Evolutionary conservation across 1,140 invertebrate species (phyloP).

Genomic region (Whitmania pigra): DNA sequence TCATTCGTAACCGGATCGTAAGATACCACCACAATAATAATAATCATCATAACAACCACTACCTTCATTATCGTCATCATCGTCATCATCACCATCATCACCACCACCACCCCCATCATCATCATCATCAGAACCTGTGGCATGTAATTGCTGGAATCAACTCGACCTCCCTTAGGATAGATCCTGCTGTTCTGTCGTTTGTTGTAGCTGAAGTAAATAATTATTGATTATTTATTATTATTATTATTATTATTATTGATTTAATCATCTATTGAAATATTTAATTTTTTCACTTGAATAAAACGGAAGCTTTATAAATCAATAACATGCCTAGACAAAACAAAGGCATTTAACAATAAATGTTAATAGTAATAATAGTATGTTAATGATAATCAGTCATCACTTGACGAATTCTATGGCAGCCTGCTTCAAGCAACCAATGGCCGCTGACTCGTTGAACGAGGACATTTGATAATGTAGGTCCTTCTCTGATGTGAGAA

Average conservation of each 20-base stretch:
- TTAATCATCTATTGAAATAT: too few relatives aligned
- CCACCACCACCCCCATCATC: background rate
- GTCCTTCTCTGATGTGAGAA: slow-evolving; percentile 61
- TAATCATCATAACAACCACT: background rate
- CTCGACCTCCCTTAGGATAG: slow-evolving; percentile 93
- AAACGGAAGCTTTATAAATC: slow-evolving; percentile 32
- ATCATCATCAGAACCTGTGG: slow-evolving; percentile 61
- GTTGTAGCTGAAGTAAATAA: too few relatives aligned
- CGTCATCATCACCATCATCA: background rate
- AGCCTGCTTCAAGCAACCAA: slow-evolving; percentile 84
- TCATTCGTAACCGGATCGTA: background rate
- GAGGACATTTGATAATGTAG: slow-evolving; percentile 96
- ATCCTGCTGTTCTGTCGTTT: slow-evolving; percentile 95
- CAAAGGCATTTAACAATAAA: too few relatives aligned
- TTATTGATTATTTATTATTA: too few relatives aligned
- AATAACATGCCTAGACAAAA: background rate
- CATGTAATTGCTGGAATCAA: slow-evolving; percentile 98
- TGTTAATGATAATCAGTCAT: background rate
- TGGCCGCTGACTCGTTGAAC: slow-evolving; percentile 87
- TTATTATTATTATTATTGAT: too few relatives aligned
- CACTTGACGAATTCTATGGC: slow-evolving; percentile 95
- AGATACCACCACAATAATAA: background rate
- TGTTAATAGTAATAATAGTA: background rate
- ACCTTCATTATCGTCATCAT: background rate
- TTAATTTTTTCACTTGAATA: too few relatives aligned